These are phyloP conservation scores for Sminthurinus signatus DNA, from an alignment of 1,140 invertebrate genomes.

Conservation along the genomic window DNA sequence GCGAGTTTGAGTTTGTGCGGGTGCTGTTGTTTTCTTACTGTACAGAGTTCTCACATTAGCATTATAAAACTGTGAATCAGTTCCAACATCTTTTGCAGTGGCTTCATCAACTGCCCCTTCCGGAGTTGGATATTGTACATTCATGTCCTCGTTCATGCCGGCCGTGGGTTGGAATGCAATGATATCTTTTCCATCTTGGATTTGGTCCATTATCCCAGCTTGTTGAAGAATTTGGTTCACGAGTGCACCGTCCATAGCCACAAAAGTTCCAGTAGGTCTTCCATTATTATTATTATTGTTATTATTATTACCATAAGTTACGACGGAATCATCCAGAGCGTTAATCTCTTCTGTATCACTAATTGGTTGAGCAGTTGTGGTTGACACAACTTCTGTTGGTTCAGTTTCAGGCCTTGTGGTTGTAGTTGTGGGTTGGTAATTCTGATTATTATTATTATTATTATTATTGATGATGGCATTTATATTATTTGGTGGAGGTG, in stretches of 20 bases:
- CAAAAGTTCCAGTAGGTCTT: neutral
- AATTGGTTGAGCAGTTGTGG: neutral
- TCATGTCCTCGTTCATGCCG: neutral
- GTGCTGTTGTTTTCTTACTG: neutral
- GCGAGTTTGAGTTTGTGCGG: neutral
- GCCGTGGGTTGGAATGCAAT: neutral
- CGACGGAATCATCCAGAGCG: no score
- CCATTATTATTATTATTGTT: no score
- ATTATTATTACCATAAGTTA: no score
- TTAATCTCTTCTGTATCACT: neutral
- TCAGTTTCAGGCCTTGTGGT: neutral
- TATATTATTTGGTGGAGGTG: conserved; percentile 2
- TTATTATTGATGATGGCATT: no score
- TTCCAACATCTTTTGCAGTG: conserved; percentile 14
- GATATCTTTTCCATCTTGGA: neutral
- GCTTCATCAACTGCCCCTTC: conserved; percentile 5
- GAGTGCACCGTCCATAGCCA: conserved; percentile 1
- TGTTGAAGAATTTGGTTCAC: conserved; percentile 4
- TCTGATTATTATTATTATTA: no score
- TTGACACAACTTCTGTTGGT: neutral
- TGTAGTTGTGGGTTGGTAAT: neutral
- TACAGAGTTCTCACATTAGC: conserved; percentile 12
- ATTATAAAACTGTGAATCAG: conserved; percentile 22
- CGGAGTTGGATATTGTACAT: conserved; percentile 13
- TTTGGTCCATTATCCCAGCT: neutral